phyloP scores from a whole-genome alignment of 2,113 vertebrate species.

The Corythornis madagascariensis region DNA sequence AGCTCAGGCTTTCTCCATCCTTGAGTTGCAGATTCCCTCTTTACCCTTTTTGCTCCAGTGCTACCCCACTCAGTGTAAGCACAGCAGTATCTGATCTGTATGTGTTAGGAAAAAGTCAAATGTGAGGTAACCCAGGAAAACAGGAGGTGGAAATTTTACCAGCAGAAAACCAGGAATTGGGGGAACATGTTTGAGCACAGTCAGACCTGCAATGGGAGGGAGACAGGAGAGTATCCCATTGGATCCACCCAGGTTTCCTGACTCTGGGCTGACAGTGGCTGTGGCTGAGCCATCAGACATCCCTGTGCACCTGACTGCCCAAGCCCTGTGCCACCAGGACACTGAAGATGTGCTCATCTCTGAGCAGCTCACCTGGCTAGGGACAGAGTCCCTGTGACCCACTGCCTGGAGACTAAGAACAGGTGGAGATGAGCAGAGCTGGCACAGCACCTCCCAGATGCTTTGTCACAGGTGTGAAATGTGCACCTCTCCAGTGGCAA shows the following conservation, averaged over 20 bases:
- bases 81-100: rapidly evolving
- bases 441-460: rapidly evolving
- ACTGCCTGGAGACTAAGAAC: rapidly evolving
- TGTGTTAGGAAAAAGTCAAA: not conserved
- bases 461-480: not conserved
- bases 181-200: not conserved
- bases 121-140: not conserved
- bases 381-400: rapidly evolving
- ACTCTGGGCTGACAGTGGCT: not conserved
- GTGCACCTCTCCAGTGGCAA: not conserved
- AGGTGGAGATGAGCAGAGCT: rapidly evolving
- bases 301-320: not conserved
- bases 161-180: not conserved
- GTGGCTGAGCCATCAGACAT: not conserved
- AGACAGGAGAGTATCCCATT: rapidly evolving
- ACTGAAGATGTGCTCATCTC: not conserved
- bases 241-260: not conserved
- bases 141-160: not conserved
- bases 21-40: not conserved
- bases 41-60: not conserved
- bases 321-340: not conserved
- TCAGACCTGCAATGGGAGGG: not conserved
- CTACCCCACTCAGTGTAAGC: rapidly evolving
- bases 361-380: rapidly evolving
- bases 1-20: not conserved